Evolutionary conservation across 1,140 invertebrate species (phyloP).

Genomic region (Cotesia chilonis): DNA sequence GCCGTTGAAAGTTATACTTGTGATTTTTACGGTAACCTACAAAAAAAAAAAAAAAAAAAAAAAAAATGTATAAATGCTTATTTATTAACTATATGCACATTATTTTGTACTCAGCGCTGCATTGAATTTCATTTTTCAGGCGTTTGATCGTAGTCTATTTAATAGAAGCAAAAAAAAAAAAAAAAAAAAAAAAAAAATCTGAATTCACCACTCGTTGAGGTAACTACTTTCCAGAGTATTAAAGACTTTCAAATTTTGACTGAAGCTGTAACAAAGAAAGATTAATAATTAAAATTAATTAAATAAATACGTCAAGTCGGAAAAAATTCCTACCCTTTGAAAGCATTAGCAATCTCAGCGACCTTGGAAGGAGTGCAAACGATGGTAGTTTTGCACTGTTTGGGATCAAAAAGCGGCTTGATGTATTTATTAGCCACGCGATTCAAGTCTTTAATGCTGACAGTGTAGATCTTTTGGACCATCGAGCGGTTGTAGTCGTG

Average conservation of each 20-base stretch:
- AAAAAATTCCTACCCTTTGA: constrained; percentile 69
- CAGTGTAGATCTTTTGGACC: constrained; percentile 73
- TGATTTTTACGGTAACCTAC: no score
- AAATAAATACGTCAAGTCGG: constrained; percentile 17
- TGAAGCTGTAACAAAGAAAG: constrained; percentile 60
- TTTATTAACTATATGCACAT: background rate
- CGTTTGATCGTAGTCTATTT: background rate
- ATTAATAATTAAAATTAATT: constrained; percentile 18
- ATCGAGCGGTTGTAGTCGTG: constrained; percentile 78
- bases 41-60: no score
- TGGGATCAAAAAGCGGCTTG: constrained; percentile 71
- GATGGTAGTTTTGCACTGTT: constrained; percentile 70
- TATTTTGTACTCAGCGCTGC: background rate
- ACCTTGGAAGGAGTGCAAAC: constrained; percentile 83
- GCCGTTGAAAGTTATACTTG: no score
- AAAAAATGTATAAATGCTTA: no score
- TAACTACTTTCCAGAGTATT: constrained; percentile 68
- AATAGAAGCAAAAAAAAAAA: background rate
- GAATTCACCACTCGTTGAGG: constrained; percentile 56
- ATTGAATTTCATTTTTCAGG: background rate
- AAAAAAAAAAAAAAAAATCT: no score
- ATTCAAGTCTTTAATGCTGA: constrained; percentile 72
- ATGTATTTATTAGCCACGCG: constrained; percentile 77
- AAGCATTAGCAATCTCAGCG: constrained; percentile 70
- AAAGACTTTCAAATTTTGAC: constrained; percentile 63